Percentiles rank a stretch among this genome's conserved stretches.
phyloP scores from a whole-genome alignment of 2,888 invertebrate genomes.

The Melieria crassipennis region DNA sequence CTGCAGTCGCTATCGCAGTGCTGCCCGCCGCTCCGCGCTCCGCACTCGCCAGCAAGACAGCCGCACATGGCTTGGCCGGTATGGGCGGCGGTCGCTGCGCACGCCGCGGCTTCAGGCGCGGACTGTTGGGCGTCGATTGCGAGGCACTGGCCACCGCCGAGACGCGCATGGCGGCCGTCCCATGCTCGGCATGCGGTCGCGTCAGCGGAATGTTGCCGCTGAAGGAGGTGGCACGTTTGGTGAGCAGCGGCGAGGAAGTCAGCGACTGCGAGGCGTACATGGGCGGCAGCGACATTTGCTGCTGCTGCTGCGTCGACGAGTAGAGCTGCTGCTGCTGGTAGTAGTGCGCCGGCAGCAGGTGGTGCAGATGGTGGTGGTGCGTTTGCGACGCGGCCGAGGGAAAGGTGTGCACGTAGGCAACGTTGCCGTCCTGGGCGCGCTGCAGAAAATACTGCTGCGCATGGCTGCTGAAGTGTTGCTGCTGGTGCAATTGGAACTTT shows the following conservation, averaged over 20 bases:
- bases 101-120: slow-evolving; percentile 74
- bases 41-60: slow-evolving; percentile 43
- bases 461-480: slow-evolving; percentile 34
- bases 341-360: slow-evolving; percentile 29
- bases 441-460: slow-evolving; percentile 33
- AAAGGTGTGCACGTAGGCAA: slow-evolving; percentile 58
- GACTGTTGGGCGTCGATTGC: slow-evolving; percentile 78
- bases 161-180: slow-evolving; percentile 5
- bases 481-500: slow-evolving; percentile 32
- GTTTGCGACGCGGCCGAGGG: slow-evolving; percentile 57
- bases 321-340: slow-evolving; percentile 43
- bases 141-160: slow-evolving; percentile 46
- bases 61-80: slow-evolving; percentile 53
- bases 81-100: slow-evolving; percentile 66
- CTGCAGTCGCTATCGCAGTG: slow-evolving; percentile 4
- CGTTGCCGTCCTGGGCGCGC: slow-evolving; percentile 14
- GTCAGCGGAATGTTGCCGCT: slow-evolving; percentile 60
- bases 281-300: slow-evolving; percentile 45
- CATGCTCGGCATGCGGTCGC: slow-evolving; percentile 46
- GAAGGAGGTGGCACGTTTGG: slow-evolving; percentile 62
- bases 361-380: slow-evolving; percentile 42
- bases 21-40: slow-evolving; percentile 5
- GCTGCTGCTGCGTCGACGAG: slow-evolving; percentile 43
- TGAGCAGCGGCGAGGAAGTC: slow-evolving; percentile 59
- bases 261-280: slow-evolving; percentile 54